These are phyloP conservation scores for Habrosyne pyritoides DNA, from an alignment of 2,888 invertebrate species.

Conservation along the genomic window DNA sequence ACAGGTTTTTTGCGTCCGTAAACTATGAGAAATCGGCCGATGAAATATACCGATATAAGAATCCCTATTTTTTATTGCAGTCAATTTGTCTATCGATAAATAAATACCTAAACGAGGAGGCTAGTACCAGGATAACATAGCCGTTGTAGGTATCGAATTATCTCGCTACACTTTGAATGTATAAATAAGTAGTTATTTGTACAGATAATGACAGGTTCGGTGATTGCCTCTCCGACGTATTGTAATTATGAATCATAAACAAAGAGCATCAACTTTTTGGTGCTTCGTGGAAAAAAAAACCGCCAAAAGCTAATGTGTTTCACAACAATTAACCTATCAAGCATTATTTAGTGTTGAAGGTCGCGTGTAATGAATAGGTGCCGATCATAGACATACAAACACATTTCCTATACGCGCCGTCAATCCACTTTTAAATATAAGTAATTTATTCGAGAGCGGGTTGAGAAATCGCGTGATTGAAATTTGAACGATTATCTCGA, in stretches of 20 bases:
- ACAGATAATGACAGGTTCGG: constrained; percentile 77
- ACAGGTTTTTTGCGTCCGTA: constrained; percentile 41
- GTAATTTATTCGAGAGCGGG: constrained; percentile 27
- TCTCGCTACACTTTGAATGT: constrained; percentile 58
- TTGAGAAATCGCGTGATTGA: constrained; percentile 41
- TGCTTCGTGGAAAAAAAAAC: constrained; percentile 65
- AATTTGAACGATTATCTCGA: constrained; percentile 33
- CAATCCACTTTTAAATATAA: constrained; percentile 47
- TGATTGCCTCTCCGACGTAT: constrained; percentile 73
- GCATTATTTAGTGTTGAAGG: constrained; percentile 75
- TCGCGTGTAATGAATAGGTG: constrained; percentile 63
- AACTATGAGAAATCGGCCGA: constrained; percentile 56
- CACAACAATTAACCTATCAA: constrained; percentile 80
- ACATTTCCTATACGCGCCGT: constrained; percentile 50
- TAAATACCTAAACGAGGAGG: constrained; percentile 54
- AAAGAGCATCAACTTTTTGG: constrained; percentile 62
- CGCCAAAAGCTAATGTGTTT: constrained; percentile 76
- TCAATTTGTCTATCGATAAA: constrained; percentile 66
- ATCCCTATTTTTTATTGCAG: constrained; percentile 51
- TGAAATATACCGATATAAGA: constrained; percentile 60
- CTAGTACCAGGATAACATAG: constrained; percentile 42
- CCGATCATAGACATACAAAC: constrained; percentile 13
- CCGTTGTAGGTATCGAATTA: constrained; percentile 61
- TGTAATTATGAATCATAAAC: constrained; percentile 81
- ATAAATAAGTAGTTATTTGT: constrained; percentile 78